Conservation (phyloP, 2,797 vertebrate genomes). For the Eulemur rubriventer region DNA sequence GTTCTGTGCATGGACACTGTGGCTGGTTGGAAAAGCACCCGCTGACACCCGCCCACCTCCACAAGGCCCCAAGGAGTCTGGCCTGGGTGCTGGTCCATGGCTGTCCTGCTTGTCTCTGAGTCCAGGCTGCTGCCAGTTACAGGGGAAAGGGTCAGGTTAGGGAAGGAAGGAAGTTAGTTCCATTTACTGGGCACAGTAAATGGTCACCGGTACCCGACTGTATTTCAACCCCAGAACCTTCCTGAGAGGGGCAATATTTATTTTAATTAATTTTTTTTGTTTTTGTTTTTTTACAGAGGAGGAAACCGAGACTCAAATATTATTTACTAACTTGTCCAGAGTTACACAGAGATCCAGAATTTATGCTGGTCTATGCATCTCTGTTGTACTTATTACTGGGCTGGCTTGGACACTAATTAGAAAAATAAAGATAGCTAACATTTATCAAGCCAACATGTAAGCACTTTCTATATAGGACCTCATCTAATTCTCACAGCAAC, state of each 20-base stretch:
- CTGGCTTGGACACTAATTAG: not conserved
- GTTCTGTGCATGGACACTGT: not conserved
- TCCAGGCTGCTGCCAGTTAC: not conserved
- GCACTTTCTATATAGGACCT: rapidly evolving
- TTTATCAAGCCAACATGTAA: rapidly evolving
- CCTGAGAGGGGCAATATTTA: not conserved
- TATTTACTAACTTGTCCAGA: not conserved
- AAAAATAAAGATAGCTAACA: not conserved
- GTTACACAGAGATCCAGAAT: not conserved
- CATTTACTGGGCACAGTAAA: not conserved
- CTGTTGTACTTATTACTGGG: not conserved
- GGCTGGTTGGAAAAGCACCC: not conserved
- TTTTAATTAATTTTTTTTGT: not conserved
- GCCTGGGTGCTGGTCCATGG: not conserved
- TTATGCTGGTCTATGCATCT: not conserved
- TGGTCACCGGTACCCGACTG: not conserved
- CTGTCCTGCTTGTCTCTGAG: not conserved
- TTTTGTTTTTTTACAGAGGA: not conserved
- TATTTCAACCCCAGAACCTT: not conserved
- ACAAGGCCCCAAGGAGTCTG: not conserved
- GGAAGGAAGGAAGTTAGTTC: not conserved
- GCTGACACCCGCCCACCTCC: rapidly evolving
- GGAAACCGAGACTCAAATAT: not conserved
- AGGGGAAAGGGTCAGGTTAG: not conserved
- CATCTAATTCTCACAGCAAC: not conserved